Percentiles rank a stretch among this genome's conserved stretches.
Evolutionary conservation across 2,797 vertebrate genomes (phyloP).

Genomic region (Choloepus didactylus): DNA sequence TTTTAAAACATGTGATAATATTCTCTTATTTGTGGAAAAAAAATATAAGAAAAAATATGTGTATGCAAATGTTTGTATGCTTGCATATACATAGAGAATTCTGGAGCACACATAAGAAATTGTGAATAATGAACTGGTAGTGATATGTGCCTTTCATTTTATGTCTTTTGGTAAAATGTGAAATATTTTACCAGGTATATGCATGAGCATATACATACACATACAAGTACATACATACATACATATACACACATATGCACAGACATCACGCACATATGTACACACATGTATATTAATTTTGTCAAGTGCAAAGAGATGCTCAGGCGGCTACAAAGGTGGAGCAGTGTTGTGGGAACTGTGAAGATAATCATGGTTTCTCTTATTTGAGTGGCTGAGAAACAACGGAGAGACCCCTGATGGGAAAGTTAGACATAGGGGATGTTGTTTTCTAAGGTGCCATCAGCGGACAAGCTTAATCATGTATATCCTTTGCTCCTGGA

Average conservation of each 20-base stretch:
- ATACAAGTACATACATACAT: not conserved
- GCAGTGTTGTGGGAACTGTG: not conserved
- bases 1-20: not conserved
- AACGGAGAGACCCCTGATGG: not conserved
- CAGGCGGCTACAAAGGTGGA: not conserved
- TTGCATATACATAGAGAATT: not conserved
- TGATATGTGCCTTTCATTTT: not conserved
- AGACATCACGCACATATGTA: not conserved
- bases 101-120: not conserved
- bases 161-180: conserved; percentile 2
- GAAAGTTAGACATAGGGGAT: not conserved
- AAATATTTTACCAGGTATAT: not conserved
- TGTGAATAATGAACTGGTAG: not conserved
- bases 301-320: not conserved
- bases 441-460: not conserved
- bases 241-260: not conserved
- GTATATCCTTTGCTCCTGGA: not conserved
- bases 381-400: not conserved
- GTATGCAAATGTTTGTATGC: not conserved
- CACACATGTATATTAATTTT: not conserved
- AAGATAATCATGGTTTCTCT: not conserved
- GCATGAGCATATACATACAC: not conserved
- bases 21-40: not conserved
- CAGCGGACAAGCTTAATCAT: not conserved
- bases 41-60: not conserved